Evolutionary conservation across 1,140 invertebrate species (phyloP).

Genomic region (Nebria ingens): DNA sequence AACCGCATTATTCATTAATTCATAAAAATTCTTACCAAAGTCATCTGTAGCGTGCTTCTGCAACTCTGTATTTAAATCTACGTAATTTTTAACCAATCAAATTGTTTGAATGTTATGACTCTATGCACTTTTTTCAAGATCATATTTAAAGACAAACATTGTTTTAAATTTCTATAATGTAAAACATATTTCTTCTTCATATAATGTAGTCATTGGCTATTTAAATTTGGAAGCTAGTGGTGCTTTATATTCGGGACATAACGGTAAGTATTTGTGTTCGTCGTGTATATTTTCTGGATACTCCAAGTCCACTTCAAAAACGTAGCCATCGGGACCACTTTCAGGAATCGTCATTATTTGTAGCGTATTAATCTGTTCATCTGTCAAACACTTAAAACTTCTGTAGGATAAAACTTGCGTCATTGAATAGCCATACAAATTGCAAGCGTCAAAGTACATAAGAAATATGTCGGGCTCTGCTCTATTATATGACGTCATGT

Average conservation of each 20-base stretch:
- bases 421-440: neutral
- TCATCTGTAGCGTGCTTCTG: conserved; percentile 24
- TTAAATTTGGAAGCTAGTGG: neutral
- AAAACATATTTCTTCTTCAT: conserved; percentile 35
- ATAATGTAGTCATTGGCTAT: conserved; percentile 28
- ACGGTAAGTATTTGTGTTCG: conserved; percentile 36
- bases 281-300: conserved; percentile 34
- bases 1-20: conserved; percentile 38
- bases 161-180: conserved; percentile 37
- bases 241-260: conserved; percentile 33
- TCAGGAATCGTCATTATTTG: neutral
- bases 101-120: conserved; percentile 39
- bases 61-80: neutral
- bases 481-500: conserved; percentile 30
- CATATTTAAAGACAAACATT: conserved; percentile 33
- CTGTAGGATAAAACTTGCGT: neutral
- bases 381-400: neutral
- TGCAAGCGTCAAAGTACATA: neutral
- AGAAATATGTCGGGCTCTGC: conserved; percentile 18
- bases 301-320: conserved; percentile 35
- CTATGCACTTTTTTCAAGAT: conserved; percentile 36
- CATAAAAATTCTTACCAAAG: conserved; percentile 41
- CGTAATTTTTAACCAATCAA: conserved; percentile 30
- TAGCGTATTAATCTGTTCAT: neutral
- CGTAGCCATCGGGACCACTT: conserved; percentile 35